These are phyloP conservation scores for Penaeus vannamei DNA, from an alignment of 1,140 invertebrate species.

Conservation along the genomic window DNA sequence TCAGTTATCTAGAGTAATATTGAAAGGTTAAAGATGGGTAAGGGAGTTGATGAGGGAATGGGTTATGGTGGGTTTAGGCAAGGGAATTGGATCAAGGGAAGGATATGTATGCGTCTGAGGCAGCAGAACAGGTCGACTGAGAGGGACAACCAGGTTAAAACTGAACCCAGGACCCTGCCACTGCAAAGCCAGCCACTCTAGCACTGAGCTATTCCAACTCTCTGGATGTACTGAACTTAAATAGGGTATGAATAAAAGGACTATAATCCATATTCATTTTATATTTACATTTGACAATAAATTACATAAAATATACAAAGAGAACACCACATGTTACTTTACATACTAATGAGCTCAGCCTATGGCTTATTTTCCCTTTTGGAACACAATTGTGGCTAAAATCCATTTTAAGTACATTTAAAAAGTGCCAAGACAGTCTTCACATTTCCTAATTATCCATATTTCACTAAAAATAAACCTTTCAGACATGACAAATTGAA, in stretches of 20 bases:
- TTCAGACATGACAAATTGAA: background rate
- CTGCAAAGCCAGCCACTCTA: no score
- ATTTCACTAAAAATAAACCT: slow-evolving; percentile 37
- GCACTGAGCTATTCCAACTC: no score
- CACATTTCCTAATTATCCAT: slow-evolving; percentile 46
- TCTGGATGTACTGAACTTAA: background rate
- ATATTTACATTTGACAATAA: slow-evolving; percentile 64
- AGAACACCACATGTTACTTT: slow-evolving; percentile 61
- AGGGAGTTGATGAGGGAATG: no score
- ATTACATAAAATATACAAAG: slow-evolving; percentile 66
- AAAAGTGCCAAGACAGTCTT: slow-evolving; percentile 39
- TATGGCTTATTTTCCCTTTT: slow-evolving; percentile 58
- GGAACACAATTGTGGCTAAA: slow-evolving; percentile 65
- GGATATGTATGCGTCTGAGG: no score
- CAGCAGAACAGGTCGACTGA: no score
- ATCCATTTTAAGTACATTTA: slow-evolving; percentile 56
- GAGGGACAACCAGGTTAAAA: no score
- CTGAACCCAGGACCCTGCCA: no score
- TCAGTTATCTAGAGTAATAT: no score
- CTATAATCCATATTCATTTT: slow-evolving; percentile 21
- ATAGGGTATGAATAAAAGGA: background rate
- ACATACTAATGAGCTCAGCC: slow-evolving; percentile 62
- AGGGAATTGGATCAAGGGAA: no score
- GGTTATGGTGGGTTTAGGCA: no score
- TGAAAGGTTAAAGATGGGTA: no score